phyloP scores from a whole-genome alignment of 2,113 vertebrate species.

The Octodon degus region DNA sequence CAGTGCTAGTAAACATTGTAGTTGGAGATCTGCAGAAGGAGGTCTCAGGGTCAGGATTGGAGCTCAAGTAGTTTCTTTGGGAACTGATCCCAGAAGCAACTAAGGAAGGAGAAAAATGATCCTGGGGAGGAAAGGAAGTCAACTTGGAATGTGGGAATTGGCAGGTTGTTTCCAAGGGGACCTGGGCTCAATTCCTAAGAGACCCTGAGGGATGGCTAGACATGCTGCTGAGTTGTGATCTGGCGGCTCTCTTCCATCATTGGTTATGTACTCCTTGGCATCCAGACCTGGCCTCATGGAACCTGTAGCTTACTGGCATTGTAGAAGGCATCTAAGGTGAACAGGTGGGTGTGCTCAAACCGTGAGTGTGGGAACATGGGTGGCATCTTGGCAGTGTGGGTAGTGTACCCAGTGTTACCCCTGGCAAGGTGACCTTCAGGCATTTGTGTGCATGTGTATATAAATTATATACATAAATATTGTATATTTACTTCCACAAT shows the following conservation, averaged over 20 bases:
- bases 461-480: neutral
- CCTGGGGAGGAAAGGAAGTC: neutral
- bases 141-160: neutral
- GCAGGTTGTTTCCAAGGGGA: neutral
- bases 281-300: neutral
- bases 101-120: neutral
- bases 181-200: neutral
- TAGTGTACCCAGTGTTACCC: neutral
- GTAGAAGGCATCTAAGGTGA: neutral
- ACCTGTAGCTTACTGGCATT: neutral
- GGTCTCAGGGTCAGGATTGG: neutral
- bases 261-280: neutral
- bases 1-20: neutral
- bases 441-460: neutral
- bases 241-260: neutral
- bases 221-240: neutral
- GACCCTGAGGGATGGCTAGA: neutral
- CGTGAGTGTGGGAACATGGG: neutral
- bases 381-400: neutral
- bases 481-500: neutral
- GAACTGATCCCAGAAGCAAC: neutral
- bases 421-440: neutral
- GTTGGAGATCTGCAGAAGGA: neutral
- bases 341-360: neutral
- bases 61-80: neutral